A percentile compares a stretch with the other conserved stretches of the same genome.
Evolutionary conservation across 2,113 vertebrate genomes (phyloP).

Genomic region (Aegotheles bennettii): DNA sequence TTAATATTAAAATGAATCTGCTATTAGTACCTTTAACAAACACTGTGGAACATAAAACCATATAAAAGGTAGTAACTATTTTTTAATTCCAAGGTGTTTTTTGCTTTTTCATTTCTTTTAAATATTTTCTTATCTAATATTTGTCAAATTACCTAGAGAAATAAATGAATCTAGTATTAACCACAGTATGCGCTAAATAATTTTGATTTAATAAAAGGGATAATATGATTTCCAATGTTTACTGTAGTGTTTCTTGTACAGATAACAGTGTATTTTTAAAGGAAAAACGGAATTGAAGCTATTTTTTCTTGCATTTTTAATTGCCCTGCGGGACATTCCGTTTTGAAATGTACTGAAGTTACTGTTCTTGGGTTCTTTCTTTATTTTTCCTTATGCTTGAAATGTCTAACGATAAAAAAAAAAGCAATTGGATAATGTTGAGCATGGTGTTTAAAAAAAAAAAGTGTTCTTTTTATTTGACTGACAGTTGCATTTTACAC

Average conservation of each 20-base stretch:
- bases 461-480: slow-evolving; percentile 86
- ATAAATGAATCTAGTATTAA: slow-evolving; percentile 95
- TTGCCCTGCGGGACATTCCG: slow-evolving; percentile 79
- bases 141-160: slow-evolving; percentile 90
- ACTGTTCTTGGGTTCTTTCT: slow-evolving; percentile 74
- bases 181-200: slow-evolving; percentile 80
- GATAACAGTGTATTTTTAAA: slow-evolving; percentile 96
- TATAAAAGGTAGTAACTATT: slow-evolving; percentile 87
- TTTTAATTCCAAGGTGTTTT: slow-evolving; percentile 90
- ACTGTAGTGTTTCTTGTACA: slow-evolving; percentile 95
- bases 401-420: slow-evolving; percentile 81
- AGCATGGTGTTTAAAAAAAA: slow-evolving; percentile 76
- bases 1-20: slow-evolving; percentile 83
- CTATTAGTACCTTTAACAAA: slow-evolving; percentile 80
- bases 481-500: slow-evolving; percentile 87
- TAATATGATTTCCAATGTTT: slow-evolving; percentile 94
- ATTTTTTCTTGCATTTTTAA: slow-evolving; percentile 79
- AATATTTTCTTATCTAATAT: slow-evolving; percentile 97
- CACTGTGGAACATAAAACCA: slow-evolving; percentile 80
- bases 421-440: slow-evolving; percentile 65
- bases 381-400: slow-evolving; percentile 74
- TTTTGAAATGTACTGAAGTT: slow-evolving; percentile 74
- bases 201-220: slow-evolving; percentile 98
- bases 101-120: slow-evolving; percentile 78
- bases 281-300: slow-evolving; percentile 81